Percentiles rank a stretch among this genome's conserved stretches.
phyloP scores from a whole-genome alignment of 2,888 invertebrate genomes.

The Serripes groenlandicus region DNA sequence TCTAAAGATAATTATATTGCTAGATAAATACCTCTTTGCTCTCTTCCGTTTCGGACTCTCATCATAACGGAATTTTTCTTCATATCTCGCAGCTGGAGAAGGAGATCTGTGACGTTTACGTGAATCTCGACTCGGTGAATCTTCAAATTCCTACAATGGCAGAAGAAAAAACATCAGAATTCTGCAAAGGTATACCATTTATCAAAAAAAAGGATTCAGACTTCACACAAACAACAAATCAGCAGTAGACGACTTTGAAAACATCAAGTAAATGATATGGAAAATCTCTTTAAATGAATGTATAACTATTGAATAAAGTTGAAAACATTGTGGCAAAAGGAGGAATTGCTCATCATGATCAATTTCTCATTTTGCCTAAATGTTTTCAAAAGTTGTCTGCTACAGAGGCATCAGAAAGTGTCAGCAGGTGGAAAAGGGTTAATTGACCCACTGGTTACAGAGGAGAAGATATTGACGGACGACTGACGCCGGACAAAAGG shows the following conservation, averaged over 20 bases:
- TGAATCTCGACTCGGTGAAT: constrained; percentile 67
- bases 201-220: too few species aligned
- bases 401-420: not conserved
- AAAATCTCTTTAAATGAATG: too few species aligned
- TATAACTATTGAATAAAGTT: too few species aligned
- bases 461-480: too few species aligned
- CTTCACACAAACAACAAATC: too few species aligned
- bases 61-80: constrained; percentile 68
- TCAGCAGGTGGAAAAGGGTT: not conserved
- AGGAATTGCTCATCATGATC: not conserved
- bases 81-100: constrained; percentile 69
- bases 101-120: constrained; percentile 76
- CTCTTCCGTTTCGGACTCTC: constrained; percentile 82
- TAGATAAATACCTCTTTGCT: constrained; percentile 78
- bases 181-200: not conserved
- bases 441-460: not conserved
- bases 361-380: not conserved
- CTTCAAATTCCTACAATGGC: constrained; percentile 68
- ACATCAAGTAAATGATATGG: too few species aligned
- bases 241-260: not conserved
- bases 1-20: too few species aligned
- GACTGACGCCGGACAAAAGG: not conserved
- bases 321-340: not conserved
- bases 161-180: too few species aligned
- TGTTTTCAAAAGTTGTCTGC: not conserved